Conservation (phyloP, 2,797 vertebrate genomes). For the Aulostomus chinensis region DNA sequence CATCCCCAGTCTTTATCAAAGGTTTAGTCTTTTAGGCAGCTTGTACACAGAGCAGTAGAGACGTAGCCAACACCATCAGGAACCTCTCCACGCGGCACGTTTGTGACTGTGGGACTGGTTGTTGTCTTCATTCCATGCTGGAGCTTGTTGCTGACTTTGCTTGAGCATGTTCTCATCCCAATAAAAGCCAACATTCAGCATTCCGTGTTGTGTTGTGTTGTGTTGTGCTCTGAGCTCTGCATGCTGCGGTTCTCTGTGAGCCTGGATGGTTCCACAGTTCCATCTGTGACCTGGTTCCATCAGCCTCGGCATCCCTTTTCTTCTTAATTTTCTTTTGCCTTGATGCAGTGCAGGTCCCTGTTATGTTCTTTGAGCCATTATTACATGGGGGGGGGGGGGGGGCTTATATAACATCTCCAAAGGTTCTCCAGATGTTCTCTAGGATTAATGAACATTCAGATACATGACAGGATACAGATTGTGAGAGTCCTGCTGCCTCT, state of each 20-base stretch:
- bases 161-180: constrained; percentile 48
- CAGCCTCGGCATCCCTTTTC: neutral
- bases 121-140: constrained; percentile 17
- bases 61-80: constrained; percentile 5
- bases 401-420: too few species aligned
- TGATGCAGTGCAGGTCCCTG: too few species aligned
- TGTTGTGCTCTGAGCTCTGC: constrained; percentile 27
- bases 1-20: neutral
- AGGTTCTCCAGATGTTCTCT: too few species aligned
- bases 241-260: constrained; percentile 1
- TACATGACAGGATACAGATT: too few species aligned
- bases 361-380: too few species aligned
- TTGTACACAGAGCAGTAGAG: constrained; percentile 6
- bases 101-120: constrained; percentile 6
- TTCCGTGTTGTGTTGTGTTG: constrained; percentile 9
- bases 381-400: too few species aligned
- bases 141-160: constrained; percentile 24
- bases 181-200: constrained; percentile 46
- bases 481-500: too few species aligned
- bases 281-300: neutral
- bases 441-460: too few species aligned
- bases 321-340: neutral
- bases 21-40: neutral
- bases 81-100: constrained; percentile 10
- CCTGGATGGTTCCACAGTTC: neutral